Conservation (phyloP, 92 coral and sea anemone genomes). For the Bergia puertoricense region DNA sequence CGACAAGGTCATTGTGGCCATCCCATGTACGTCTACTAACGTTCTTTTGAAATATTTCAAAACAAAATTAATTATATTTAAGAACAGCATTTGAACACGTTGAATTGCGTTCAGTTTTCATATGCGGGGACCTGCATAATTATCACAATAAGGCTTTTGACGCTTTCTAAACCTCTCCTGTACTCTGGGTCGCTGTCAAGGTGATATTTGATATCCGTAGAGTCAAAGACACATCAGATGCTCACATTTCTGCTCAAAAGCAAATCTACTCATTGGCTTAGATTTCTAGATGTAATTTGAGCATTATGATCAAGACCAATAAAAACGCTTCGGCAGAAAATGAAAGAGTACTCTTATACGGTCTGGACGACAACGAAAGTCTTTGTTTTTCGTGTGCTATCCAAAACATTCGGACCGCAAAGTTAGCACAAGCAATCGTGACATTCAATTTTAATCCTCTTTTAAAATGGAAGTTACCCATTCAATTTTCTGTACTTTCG, state of each 20-base stretch:
- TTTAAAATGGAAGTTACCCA: not conserved
- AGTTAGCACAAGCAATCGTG: not conserved
- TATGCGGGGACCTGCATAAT: not conserved
- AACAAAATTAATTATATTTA: not conserved
- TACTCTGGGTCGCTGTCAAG: not conserved
- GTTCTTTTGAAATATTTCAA: not conserved
- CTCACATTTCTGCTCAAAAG: not conserved
- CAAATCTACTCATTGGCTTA: conserved; percentile 26
- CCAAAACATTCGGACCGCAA: not conserved
- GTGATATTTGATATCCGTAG: conserved; percentile 29
- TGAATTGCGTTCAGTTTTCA: not conserved
- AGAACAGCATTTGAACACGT: not conserved
- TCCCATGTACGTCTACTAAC: not conserved
- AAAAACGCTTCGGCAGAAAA: conserved; percentile 5
- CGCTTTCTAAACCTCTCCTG: not conserved
- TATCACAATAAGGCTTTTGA: conserved; percentile 7
- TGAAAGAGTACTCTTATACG: conserved; percentile 33
- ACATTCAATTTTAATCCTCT: not conserved
- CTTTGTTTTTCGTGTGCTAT: conserved; percentile 22
- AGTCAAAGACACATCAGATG: conserved; percentile 30
- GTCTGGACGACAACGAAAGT: conserved; percentile 34
- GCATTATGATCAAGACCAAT: conserved; percentile 19
- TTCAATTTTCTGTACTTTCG: not conserved
- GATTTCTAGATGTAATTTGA: conserved; percentile 23
- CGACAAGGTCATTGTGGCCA: not conserved